Conservation (phyloP, 2,113 vertebrate genomes). For the Passer montanus region DNA sequence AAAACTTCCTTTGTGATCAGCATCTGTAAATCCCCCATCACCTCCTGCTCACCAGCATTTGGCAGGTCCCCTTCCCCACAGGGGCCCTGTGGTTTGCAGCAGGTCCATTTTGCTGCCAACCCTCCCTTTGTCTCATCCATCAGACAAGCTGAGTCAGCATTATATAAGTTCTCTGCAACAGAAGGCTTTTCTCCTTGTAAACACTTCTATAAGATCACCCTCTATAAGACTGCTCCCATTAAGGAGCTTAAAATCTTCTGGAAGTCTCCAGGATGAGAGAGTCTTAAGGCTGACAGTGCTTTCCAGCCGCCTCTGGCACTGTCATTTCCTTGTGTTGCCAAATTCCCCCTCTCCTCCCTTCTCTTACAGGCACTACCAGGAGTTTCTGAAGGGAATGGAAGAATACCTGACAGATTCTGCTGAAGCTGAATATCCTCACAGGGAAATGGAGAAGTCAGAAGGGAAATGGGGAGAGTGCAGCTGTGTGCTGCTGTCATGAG, state of each 20-base stretch:
- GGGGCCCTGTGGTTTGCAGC: background rate
- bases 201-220: background rate
- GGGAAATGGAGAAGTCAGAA: constrained; percentile 35
- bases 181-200: background rate
- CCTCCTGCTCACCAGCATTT: background rate
- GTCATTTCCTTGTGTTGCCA: background rate
- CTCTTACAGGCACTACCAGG: background rate
- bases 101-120: background rate
- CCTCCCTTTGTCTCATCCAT: background rate
- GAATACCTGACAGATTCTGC: background rate
- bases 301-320: background rate
- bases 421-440: background rate
- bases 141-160: background rate
- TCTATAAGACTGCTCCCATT: background rate
- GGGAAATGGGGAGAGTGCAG: background rate
- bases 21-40: background rate
- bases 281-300: background rate
- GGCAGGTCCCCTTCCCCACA: background rate
- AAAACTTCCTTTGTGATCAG: background rate
- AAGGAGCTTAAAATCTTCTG: background rate
- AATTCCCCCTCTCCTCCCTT: background rate
- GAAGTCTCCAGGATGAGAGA: background rate
- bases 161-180: background rate
- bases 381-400: background rate
- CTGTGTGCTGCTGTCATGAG: background rate